Percentiles rank a stretch among this genome's conserved stretches.
These are phyloP conservation scores for Morbakka virulenta DNA, from an alignment of 30 jellyfish, hydroid and myxozoan species.

Conservation along the genomic window DNA sequence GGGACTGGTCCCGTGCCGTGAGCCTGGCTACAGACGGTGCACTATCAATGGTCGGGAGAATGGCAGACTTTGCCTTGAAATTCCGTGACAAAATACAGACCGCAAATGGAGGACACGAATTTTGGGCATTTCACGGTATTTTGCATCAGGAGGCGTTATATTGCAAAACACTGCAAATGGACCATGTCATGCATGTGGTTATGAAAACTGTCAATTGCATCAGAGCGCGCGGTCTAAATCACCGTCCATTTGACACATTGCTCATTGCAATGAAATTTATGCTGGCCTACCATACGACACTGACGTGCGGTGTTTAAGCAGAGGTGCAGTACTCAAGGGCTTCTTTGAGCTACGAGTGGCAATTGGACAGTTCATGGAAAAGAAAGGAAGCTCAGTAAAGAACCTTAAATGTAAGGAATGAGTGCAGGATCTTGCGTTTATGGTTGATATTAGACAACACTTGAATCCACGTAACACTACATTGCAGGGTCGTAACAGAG, in stretches of 20 bases:
- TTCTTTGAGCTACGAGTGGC: neutral
- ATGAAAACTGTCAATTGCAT: no score
- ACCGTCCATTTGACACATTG: no score
- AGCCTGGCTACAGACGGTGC: slow-evolving; percentile 8
- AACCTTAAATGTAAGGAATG: neutral
- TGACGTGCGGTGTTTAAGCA: neutral
- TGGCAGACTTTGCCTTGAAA: neutral
- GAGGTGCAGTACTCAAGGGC: no score
- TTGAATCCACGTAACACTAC: slow-evolving; percentile 8
- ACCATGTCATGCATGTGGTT: slow-evolving; percentile 1
- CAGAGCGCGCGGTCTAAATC: no score
- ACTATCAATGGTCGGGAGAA: slow-evolving; percentile 3
- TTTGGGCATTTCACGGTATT: neutral
- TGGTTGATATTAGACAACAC: slow-evolving; percentile 7
- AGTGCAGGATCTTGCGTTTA: neutral
- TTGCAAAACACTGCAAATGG: no score
- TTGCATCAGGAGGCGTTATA: no score
- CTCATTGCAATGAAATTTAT: no score
- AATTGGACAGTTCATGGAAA: slow-evolving; percentile 3
- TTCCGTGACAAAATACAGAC: neutral
- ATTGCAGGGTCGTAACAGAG: slow-evolving; percentile 6
- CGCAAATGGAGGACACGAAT: slow-evolving; percentile 5
- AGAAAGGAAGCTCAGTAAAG: neutral
- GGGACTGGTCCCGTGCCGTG: slow-evolving; percentile 6
- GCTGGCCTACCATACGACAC: neutral